Conservation (phyloP, 2,113 vertebrate species). For the Gopherus flavomarginatus region DNA sequence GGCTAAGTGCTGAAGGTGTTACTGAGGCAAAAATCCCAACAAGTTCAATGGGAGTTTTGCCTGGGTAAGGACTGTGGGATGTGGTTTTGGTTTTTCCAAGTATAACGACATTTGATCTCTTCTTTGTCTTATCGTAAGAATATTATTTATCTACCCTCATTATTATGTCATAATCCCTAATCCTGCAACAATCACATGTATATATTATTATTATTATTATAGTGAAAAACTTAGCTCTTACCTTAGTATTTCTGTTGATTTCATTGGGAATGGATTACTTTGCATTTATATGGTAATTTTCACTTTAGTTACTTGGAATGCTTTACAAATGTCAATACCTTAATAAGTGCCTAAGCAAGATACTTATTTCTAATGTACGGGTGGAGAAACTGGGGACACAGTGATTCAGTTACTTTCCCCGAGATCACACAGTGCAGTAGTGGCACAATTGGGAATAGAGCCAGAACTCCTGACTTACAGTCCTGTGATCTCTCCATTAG, state of each 20-base stretch:
- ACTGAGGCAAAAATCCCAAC: background rate
- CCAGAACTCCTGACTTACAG: background rate
- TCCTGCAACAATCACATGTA: background rate
- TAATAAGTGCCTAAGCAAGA: background rate
- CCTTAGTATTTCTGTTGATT: background rate
- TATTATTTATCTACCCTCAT: background rate
- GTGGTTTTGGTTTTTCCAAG: background rate
- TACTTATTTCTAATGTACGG: background rate
- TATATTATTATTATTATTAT: background rate
- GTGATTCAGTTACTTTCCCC: background rate
- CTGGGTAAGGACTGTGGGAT: background rate
- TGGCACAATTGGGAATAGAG: background rate
- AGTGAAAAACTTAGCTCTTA: background rate
- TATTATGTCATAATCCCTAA: background rate
- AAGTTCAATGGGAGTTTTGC: background rate
- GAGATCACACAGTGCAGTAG: background rate
- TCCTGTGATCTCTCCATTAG: background rate
- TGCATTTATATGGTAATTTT: background rate
- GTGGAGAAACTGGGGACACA: background rate
- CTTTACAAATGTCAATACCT: background rate
- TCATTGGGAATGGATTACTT: background rate
- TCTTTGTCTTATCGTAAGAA: background rate
- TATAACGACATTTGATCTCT: background rate
- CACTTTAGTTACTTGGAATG: background rate
- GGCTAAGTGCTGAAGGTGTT: conserved; percentile 2